Conservation (phyloP, 2,888 invertebrate genomes). For the Pimpla rufipes region DNA sequence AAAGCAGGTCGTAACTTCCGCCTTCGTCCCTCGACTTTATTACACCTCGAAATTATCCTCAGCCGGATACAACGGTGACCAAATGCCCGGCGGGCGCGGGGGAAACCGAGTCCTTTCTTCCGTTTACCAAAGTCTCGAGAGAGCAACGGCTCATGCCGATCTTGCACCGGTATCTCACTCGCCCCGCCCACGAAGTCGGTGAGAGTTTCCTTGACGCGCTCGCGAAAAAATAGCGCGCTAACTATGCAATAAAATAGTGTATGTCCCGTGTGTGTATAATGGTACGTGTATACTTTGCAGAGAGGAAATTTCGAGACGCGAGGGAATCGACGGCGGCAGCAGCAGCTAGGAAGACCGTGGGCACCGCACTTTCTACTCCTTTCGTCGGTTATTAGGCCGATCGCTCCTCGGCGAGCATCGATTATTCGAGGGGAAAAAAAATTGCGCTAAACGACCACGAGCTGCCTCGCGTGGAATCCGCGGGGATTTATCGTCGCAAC, state of each 20-base stretch:
- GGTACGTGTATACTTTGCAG: conserved; percentile 35
- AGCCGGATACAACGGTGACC: conserved; percentile 8
- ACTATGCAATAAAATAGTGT: conserved; percentile 44
- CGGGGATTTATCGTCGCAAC: no score
- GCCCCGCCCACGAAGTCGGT: conserved; percentile 23
- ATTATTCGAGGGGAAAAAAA: conserved; percentile 44
- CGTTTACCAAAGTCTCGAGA: background rate
- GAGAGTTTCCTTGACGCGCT: conserved; percentile 59
- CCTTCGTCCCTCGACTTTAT: background rate
- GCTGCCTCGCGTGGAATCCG: background rate
- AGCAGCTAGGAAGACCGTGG: conserved; percentile 5
- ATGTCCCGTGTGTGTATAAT: background rate
- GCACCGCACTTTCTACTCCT: conserved; percentile 72
- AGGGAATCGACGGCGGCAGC: conserved; percentile 14
- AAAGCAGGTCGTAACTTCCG: conserved; percentile 24
- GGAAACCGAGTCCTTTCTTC: conserved; percentile 3
- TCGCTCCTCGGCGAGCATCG: conserved; percentile 47
- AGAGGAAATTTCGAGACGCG: conserved; percentile 49
- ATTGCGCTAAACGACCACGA: conserved; percentile 33
- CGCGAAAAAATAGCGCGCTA: conserved; percentile 45
- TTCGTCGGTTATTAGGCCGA: conserved; percentile 68
- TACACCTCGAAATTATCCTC: conserved; percentile 2
- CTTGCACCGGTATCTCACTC: background rate
- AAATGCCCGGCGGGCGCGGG: background rate
- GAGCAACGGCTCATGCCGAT: conserved; percentile 10